Percentiles rank a stretch among this genome's conserved stretches.
Conservation (phyloP, 1,140 invertebrate genomes). For the Polyergus mexicanus region DNA sequence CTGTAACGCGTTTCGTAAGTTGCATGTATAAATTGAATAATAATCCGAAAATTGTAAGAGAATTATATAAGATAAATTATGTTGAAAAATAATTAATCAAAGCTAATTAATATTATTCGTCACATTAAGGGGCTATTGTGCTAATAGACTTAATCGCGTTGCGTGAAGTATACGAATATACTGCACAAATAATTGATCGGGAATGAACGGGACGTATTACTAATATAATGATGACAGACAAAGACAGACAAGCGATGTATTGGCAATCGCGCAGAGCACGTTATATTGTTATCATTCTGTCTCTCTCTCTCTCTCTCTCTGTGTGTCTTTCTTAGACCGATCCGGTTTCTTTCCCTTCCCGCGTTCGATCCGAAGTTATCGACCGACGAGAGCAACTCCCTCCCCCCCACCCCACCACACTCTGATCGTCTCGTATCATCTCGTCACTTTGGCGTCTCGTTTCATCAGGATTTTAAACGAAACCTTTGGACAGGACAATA, state of each 20-base stretch:
- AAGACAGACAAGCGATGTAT: neutral
- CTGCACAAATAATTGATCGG: neutral
- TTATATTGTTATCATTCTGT: constrained; percentile 78
- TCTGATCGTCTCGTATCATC: constrained; percentile 10
- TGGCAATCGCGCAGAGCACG: constrained; percentile 62
- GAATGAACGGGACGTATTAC: neutral
- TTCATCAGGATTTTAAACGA: constrained; percentile 5
- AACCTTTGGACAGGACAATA: neutral
- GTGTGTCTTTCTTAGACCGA: neutral
- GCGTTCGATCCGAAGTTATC: constrained; percentile 64
- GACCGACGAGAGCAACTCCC: constrained; percentile 58
- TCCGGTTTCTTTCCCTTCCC: constrained; percentile 43
- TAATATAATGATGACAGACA: neutral
- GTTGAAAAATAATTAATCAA: neutral
- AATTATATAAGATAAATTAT: neutral
- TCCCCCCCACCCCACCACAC: neutral
- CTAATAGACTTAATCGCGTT: neutral
- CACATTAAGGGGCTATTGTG: neutral
- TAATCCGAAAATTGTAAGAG: neutral
- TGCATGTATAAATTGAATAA: neutral
- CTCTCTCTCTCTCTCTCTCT: constrained; percentile 58
- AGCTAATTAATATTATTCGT: constrained; percentile 13
- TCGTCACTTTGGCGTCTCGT: constrained; percentile 23
- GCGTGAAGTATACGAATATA: neutral
- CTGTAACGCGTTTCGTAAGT: neutral